These are phyloP conservation scores for Parotia lawesii DNA, from an alignment of 2,113 vertebrate genomes.

Conservation along the genomic window DNA sequence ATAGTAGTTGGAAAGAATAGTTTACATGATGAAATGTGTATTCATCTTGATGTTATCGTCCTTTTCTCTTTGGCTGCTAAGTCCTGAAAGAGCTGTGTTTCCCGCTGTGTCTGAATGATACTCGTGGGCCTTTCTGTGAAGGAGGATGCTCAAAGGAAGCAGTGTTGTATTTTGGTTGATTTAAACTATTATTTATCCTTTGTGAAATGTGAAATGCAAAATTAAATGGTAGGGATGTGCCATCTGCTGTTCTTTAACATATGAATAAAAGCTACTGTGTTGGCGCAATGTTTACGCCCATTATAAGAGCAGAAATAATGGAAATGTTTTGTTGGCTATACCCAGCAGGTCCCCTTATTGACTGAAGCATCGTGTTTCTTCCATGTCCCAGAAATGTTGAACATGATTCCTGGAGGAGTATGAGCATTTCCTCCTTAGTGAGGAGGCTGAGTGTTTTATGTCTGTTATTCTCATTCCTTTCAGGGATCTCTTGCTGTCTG, in stretches of 20 bases:
- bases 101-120: background rate
- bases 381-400: background rate
- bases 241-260: background rate
- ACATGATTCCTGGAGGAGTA: background rate
- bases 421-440: background rate
- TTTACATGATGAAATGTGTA: background rate
- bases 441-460: background rate
- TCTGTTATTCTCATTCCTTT: slow-evolving; percentile 47
- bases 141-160: background rate
- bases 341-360: background rate
- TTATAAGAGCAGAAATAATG: background rate
- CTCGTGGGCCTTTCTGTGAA: background rate
- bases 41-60: background rate
- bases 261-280: background rate
- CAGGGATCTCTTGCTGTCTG: slow-evolving; percentile 91
- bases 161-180: background rate
- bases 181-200: background rate
- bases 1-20: background rate
- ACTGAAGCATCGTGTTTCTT: background rate
- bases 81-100: background rate
- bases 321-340: background rate
- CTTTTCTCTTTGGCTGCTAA: background rate
- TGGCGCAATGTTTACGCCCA: background rate
- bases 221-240: background rate
- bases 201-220: background rate